Conservation (phyloP, 2,113 vertebrate genomes). For the Eubucco bourcierii region DNA sequence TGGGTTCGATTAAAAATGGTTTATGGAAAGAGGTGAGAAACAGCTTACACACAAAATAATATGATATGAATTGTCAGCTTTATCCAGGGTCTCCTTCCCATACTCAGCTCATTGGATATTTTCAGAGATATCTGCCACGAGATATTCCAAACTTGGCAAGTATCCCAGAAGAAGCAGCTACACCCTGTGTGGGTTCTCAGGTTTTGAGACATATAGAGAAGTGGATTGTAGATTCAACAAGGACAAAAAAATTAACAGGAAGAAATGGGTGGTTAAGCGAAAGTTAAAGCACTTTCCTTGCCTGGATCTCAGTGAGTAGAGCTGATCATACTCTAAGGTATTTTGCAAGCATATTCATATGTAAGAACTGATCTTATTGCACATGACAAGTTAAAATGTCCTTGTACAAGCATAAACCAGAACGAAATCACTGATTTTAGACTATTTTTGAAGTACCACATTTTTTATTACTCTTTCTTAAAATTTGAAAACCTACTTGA, state of each 20-base stretch:
- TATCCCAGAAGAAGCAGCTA: not conserved
- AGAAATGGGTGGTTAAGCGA: not conserved
- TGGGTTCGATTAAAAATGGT: slow-evolving; percentile 37
- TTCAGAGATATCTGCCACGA: not conserved
- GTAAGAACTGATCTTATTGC: not conserved
- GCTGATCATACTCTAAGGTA: not conserved
- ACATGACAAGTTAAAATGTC: not conserved
- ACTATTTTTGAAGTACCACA: not conserved
- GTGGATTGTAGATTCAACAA: not conserved
- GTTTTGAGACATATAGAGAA: not conserved
- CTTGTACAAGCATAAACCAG: not conserved
- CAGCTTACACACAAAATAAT: not conserved
- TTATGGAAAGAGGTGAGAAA: not conserved
- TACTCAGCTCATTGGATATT: not conserved
- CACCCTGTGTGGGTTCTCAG: not conserved
- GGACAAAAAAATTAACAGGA: not conserved
- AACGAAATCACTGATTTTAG: not conserved
- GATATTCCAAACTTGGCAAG: not conserved
- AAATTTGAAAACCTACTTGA: not conserved
- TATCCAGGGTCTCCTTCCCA: not conserved
- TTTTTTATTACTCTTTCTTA: not conserved
- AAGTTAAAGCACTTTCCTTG: not conserved
- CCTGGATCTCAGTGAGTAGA: not conserved
- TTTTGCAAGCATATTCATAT: not conserved
- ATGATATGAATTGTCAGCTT: not conserved